Conservation (phyloP, 2,888 invertebrate species). For the Dioctria linearis region DNA sequence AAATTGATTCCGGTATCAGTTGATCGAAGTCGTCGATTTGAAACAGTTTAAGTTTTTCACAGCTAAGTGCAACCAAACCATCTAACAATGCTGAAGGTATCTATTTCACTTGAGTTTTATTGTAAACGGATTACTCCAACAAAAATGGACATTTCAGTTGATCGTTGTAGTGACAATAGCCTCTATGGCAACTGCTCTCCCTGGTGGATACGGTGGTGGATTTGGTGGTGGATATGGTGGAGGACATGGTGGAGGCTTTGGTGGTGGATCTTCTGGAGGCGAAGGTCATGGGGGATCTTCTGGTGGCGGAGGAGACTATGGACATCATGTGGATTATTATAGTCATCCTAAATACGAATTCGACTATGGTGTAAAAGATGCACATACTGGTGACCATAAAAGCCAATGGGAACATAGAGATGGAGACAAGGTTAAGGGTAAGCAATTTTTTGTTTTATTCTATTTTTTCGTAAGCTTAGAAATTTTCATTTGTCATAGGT, state of each 20-base stretch:
- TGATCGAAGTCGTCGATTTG: neutral
- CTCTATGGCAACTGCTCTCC: neutral
- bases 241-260: neutral
- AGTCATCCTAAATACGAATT: slow-evolving; percentile 71
- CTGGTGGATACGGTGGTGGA: neutral
- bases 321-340: slow-evolving; percentile 70
- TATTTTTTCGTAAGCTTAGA: neutral
- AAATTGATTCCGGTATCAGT: slow-evolving; percentile 22
- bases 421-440: slow-evolving; percentile 72
- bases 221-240: slow-evolving; percentile 7
- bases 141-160: neutral
- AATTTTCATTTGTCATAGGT: slow-evolving; percentile 58
- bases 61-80: neutral
- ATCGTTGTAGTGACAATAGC: neutral
- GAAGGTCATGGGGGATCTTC: neutral
- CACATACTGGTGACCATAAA: slow-evolving; percentile 72
- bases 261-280: neutral
- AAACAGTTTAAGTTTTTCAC: slow-evolving; percentile 8
- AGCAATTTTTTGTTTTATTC: neutral
- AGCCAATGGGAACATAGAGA: slow-evolving; percentile 73
- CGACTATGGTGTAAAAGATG: slow-evolving; percentile 72
- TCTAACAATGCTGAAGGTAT: slow-evolving; percentile 19
- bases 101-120: too few species aligned
- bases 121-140: too few species aligned
- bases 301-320: slow-evolving; percentile 28